Conservation (phyloP, 2,797 vertebrate genomes). For the Dallia pectoralis region DNA sequence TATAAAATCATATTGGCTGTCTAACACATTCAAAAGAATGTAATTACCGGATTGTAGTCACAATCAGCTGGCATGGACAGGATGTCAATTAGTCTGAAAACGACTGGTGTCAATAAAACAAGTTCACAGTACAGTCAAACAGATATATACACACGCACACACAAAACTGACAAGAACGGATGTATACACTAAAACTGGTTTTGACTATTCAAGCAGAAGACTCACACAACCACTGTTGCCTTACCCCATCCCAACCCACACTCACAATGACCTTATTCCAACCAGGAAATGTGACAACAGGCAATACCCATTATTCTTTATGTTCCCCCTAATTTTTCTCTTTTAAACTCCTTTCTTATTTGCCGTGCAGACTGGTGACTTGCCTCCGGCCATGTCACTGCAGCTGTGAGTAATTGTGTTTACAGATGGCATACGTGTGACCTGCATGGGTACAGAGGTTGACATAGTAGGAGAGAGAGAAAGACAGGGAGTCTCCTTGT, state of each 20-base stretch:
- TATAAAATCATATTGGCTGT: too few relatives aligned
- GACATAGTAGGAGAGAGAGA: slow-evolving; percentile 25
- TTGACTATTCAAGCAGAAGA: slow-evolving; percentile 62
- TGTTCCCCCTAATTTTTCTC: slow-evolving; percentile 34
- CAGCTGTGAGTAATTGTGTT: slow-evolving; percentile 71
- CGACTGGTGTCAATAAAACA: neutral
- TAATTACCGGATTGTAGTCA: neutral
- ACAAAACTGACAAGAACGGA: neutral
- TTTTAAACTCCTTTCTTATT: slow-evolving; percentile 29
- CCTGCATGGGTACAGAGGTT: slow-evolving; percentile 45
- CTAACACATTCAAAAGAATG: too few relatives aligned
- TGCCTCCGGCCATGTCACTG: slow-evolving; percentile 52
- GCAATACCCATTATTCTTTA: neutral
- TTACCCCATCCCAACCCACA: slow-evolving; percentile 4
- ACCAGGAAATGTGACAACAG: slow-evolving; percentile 39
- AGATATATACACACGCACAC: slow-evolving; percentile 15
- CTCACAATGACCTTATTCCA: slow-evolving; percentile 60
- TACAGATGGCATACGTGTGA: slow-evolving; percentile 68
- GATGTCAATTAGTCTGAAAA: neutral
- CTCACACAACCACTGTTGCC: slow-evolving; percentile 13
- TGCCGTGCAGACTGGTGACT: slow-evolving; percentile 34
- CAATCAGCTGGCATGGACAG: slow-evolving; percentile 2
- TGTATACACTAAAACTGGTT: slow-evolving; percentile 47
- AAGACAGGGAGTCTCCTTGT: neutral
- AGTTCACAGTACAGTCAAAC: slow-evolving; percentile 13